phyloP scores from a whole-genome alignment of 2,797 vertebrate species.

The Sparidentex hasta region DNA sequence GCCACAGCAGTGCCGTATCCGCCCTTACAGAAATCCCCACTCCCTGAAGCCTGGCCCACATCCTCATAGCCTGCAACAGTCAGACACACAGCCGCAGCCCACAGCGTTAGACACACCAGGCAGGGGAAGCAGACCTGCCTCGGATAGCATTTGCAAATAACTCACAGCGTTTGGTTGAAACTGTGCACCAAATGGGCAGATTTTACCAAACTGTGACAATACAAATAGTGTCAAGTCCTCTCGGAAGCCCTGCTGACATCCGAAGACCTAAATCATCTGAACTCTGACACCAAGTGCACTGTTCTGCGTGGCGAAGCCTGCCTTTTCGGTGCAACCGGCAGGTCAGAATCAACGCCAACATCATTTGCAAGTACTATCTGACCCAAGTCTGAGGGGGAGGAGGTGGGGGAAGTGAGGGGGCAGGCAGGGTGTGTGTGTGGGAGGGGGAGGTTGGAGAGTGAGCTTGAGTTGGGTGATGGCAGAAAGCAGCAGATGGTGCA shows the following conservation, averaged over 20 bases:
- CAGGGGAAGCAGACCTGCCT: slow-evolving; percentile 76
- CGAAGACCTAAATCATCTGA: slow-evolving; percentile 6
- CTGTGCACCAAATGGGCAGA: slow-evolving; percentile 34
- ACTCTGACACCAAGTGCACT: slow-evolving; percentile 56
- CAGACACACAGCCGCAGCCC: slow-evolving; percentile 89
- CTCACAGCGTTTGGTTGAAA: slow-evolving; percentile 43
- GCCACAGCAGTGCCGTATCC: slow-evolving; percentile 89
- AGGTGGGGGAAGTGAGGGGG: slow-evolving; percentile 54
- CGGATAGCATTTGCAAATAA: slow-evolving; percentile 72
- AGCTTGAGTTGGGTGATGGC: slow-evolving; percentile 75
- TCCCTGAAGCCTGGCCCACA: slow-evolving; percentile 91
- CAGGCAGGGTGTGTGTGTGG: slow-evolving; percentile 72
- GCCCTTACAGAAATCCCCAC: slow-evolving; percentile 92
- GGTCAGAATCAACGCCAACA: slow-evolving; percentile 40
- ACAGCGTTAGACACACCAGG: slow-evolving; percentile 89
- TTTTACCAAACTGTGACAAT: slow-evolving; percentile 34
- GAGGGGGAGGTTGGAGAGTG: slow-evolving; percentile 48
- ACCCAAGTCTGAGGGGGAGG: slow-evolving; percentile 73
- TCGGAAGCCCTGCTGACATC: not conserved
- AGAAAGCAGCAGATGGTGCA: slow-evolving; percentile 80
- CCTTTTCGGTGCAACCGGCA: slow-evolving; percentile 27
- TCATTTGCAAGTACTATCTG: slow-evolving; percentile 77
- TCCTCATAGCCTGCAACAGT: slow-evolving; percentile 94
- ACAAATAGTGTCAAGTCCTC: slow-evolving; percentile 42
- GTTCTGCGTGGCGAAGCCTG: slow-evolving; percentile 37